These are phyloP conservation scores for Synergus gifuensis DNA, from an alignment of 2,888 invertebrate species.

Conservation along the genomic window DNA sequence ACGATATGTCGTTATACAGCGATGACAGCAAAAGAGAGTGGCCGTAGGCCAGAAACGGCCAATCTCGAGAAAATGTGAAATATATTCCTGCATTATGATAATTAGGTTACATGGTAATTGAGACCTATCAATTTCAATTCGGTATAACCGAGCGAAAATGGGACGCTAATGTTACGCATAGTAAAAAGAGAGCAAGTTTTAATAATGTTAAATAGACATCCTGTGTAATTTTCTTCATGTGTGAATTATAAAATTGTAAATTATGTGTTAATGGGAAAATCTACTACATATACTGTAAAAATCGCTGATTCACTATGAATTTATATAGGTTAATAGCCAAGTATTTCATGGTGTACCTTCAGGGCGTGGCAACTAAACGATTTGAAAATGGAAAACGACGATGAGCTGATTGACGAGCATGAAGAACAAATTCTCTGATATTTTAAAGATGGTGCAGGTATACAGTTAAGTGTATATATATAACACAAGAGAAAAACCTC, in stretches of 20 bases:
- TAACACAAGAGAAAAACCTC: too few relatives aligned
- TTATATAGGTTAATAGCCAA: conserved; percentile 54
- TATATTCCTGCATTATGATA: conserved; percentile 15
- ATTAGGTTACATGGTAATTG: background rate
- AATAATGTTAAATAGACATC: too few relatives aligned
- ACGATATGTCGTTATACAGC: conserved; percentile 47
- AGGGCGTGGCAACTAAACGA: conserved; percentile 56
- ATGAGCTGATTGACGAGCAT: conserved; percentile 52
- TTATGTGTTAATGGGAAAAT: background rate
- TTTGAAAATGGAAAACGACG: conserved; percentile 56
- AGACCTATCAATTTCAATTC: background rate
- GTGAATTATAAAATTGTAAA: conserved; percentile 1
- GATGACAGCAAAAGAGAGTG: conserved; percentile 29
- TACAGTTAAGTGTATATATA: background rate
- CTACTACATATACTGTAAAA: conserved; percentile 5
- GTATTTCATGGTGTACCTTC: conserved; percentile 45
- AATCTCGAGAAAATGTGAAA: conserved; percentile 19
- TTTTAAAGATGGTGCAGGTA: background rate
- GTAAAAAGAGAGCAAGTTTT: background rate
- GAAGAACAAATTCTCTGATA: conserved; percentile 37
- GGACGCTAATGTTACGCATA: too few relatives aligned
- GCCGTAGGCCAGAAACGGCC: conserved; percentile 10
- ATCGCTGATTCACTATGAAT: conserved; percentile 53
- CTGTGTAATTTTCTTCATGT: too few relatives aligned
- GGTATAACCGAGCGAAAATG: background rate